Evolutionary conservation across 2,888 invertebrate species (phyloP), one percentile per base, ranked within the genome.

Genomic region (Pherbina coryleti): DNA sequence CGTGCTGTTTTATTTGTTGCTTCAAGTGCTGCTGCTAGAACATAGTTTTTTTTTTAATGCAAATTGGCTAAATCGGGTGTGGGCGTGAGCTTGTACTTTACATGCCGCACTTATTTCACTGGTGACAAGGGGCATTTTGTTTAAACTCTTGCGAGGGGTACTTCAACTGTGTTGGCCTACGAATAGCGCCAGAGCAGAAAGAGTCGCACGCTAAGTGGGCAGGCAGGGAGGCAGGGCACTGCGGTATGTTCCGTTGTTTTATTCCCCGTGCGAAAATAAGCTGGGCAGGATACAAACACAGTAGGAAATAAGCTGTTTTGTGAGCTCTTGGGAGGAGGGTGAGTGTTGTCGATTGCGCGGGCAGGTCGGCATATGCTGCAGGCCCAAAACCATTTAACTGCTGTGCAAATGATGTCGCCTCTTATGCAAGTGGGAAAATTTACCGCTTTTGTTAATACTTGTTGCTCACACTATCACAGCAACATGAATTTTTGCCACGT

Each of bases 151-250:
- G 64, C 49, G 3, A 49, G 28, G 55, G 37, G 49, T 8, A 66
- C 53, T 72, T 22, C 57, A 37, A 34, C 51, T 37, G 19, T 72
- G n/a, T 73, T 60, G 76, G 66, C 37, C 69, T 14, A 62, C 75
- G 77, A 71, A 17, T 75, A 67, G 62, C 74, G 55, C 69, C 51
- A 53, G 55, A 31, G 9, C 25, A 74, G 70, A 75, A 71, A 81
- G 79, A 81, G 79, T 82, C 81, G 79, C 82, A 82, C 81, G 81
- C 81, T 81, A 79, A 77, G 79, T 78, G 78, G 81, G 80, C 80
- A 74, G 82, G 77, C 72, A 77, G 77, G 81, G 78, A 81, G 81
- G 82, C 79, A 76, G 82, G 78, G 79, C 70, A 71, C 79, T 82
- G 82, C 77, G 82, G 81, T 82, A 80, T 79, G 77, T 5, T 22